Evolutionary conservation across 2,113 vertebrate species (phyloP).

Genomic region (Saccopteryx bilineata): DNA sequence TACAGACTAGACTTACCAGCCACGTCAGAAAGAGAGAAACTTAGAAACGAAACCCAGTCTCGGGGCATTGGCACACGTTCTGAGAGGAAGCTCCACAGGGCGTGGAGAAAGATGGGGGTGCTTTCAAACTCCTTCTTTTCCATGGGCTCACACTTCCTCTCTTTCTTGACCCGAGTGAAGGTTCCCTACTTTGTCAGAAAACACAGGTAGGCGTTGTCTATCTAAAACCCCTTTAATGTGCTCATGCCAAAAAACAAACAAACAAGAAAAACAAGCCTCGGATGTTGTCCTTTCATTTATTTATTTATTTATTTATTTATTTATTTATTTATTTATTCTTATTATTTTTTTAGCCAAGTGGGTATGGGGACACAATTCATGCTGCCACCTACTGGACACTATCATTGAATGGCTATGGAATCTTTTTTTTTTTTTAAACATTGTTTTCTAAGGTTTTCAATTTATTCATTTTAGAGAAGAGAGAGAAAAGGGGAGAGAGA

Average conservation of each 20-base stretch:
- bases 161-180: not conserved
- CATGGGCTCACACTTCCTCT: not conserved
- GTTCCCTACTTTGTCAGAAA: not conserved
- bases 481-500: no score
- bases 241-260: not conserved
- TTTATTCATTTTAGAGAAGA: no score
- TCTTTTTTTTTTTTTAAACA: not conserved
- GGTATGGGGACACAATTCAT: not conserved
- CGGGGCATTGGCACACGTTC: not conserved
- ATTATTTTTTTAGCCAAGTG: not conserved
- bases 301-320: no score
- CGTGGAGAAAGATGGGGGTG: not conserved
- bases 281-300: not conserved
- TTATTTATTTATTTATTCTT: no score
- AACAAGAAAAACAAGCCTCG: not conserved
- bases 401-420: not conserved
- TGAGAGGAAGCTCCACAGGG: not conserved
- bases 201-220: not conserved
- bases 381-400: not conserved
- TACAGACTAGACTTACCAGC: constrained; percentile 46
- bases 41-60: constrained; percentile 20
- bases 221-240: not conserved
- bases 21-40: constrained; percentile 23
- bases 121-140: not conserved
- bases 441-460: no score